These are phyloP conservation scores for Encarsia formosa DNA, from an alignment of 2,888 invertebrate genomes.

Conservation along the genomic window DNA sequence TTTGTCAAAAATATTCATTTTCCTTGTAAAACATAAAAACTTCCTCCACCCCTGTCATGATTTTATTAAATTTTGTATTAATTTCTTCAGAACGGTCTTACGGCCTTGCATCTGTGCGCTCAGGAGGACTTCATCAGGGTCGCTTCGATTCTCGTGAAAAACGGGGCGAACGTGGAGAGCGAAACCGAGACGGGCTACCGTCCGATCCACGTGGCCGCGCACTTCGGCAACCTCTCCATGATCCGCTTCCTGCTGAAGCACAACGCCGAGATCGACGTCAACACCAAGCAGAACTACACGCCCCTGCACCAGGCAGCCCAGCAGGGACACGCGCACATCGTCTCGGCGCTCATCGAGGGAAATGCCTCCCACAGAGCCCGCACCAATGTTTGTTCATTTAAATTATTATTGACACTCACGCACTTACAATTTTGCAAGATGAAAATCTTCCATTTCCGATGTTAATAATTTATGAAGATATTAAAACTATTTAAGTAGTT, in stretches of 20 bases:
- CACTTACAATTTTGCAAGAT: too few species aligned
- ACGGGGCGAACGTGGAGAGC: slow-evolving; percentile 70
- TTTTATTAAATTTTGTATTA: too few species aligned
- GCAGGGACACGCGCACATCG: slow-evolving; percentile 94
- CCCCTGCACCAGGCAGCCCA: slow-evolving; percentile 98
- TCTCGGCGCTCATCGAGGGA: slow-evolving; percentile 85
- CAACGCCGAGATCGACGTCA: slow-evolving; percentile 80
- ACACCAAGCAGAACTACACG: slow-evolving; percentile 71
- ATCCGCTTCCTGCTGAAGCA: slow-evolving; percentile 85
- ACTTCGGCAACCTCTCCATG: slow-evolving; percentile 92
- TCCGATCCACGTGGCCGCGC: slow-evolving; percentile 93
- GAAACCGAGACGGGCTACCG: slow-evolving; percentile 86
- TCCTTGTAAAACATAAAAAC: too few species aligned
- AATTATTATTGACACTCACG: too few species aligned
- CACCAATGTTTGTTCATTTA: slow-evolving; percentile 88
- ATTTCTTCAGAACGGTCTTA: slow-evolving; percentile 89
- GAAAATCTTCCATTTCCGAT: too few species aligned
- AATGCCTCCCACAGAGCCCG: slow-evolving; percentile 92
- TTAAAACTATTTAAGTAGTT: too few species aligned
- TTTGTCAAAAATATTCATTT: too few species aligned
- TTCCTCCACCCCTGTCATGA: too few species aligned
- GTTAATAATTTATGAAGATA: too few species aligned
- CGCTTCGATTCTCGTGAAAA: slow-evolving; percentile 73
- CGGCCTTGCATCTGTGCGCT: slow-evolving; percentile 91
- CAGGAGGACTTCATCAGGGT: slow-evolving; percentile 89